Evolutionary conservation across 2,113 vertebrate species (phyloP).

Genomic region (Trematomus loennbergii): DNA sequence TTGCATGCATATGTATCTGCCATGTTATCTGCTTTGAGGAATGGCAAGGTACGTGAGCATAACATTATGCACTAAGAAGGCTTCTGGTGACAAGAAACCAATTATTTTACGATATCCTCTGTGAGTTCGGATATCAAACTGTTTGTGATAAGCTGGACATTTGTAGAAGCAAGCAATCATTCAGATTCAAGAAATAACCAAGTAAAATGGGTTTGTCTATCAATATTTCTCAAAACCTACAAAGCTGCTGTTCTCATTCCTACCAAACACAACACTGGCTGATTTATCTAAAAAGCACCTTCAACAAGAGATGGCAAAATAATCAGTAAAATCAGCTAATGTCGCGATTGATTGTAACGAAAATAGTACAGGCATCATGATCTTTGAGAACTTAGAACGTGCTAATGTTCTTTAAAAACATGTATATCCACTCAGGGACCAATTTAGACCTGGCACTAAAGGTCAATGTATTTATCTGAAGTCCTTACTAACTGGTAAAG

Average conservation of each 20-base stretch:
- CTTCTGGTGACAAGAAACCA: background rate
- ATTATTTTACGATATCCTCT: background rate
- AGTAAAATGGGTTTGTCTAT: background rate
- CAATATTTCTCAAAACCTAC: background rate
- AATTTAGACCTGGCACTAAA: slow-evolving; percentile 4
- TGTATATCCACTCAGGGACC: background rate
- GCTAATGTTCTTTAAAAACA: background rate
- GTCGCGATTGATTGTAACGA: background rate
- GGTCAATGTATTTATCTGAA: background rate
- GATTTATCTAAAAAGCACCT: background rate
- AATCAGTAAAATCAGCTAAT: slow-evolving; percentile 11
- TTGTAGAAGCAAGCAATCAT: background rate
- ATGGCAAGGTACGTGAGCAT: too few species aligned
- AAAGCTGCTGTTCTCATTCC: slow-evolving; percentile 4
- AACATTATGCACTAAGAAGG: background rate
- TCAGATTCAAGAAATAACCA: slow-evolving; percentile 11
- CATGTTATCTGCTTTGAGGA: too few species aligned
- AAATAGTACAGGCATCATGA: background rate
- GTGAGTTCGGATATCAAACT: background rate
- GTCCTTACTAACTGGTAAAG: background rate
- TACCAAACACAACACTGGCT: background rate
- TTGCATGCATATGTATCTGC: slow-evolving; percentile 22
- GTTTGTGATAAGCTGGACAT: too few species aligned
- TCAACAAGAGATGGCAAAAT: background rate
- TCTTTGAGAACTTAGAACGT: slow-evolving; percentile 23